A percentile compares a stretch with the other conserved stretches of the same genome.
phyloP scores from a whole-genome alignment of 2,888 invertebrate genomes.

The Lycia hirtaria region DNA sequence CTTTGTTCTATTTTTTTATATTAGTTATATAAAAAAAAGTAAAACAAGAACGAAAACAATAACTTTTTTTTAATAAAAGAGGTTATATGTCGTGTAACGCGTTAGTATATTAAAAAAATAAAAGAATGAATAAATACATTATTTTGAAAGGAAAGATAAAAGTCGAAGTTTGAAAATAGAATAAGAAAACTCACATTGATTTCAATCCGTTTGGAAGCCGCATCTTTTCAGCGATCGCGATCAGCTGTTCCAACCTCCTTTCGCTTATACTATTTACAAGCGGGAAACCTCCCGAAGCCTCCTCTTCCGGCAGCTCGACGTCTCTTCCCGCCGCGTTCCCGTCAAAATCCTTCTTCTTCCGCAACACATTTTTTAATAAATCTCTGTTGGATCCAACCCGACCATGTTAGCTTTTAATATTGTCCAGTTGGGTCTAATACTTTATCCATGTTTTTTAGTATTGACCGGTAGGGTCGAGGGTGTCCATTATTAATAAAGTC shows the following conservation, averaged over 20 bases:
- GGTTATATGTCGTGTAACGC: too few relatives aligned
- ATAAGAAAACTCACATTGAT: constrained; percentile 60
- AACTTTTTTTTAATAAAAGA: constrained; percentile 21
- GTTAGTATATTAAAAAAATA: too few relatives aligned
- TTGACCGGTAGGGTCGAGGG: constrained; percentile 78
- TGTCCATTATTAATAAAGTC: constrained; percentile 80
- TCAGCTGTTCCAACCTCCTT: constrained; percentile 82
- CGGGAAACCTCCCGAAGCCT: constrained; percentile 63
- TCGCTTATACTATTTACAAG: constrained; percentile 75
- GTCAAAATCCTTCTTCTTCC: constrained; percentile 75
- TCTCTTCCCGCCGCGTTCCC: constrained; percentile 76
- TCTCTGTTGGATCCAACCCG: constrained; percentile 79
- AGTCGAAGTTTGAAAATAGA: constrained; percentile 18
- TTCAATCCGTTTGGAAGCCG: constrained; percentile 40
- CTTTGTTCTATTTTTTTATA: too few relatives aligned
- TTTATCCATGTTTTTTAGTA: constrained; percentile 63
- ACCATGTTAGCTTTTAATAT: constrained; percentile 69
- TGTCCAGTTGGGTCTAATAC: constrained; percentile 77
- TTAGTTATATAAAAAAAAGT: too few relatives aligned
- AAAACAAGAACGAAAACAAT: too few relatives aligned
- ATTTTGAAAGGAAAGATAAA: not conserved
- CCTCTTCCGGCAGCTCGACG: constrained; percentile 79
- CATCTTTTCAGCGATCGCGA: constrained; percentile 54
- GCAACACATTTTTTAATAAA: constrained; percentile 82
- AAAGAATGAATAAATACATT: constrained; percentile 24